Conservation (phyloP, 1,140 invertebrate species). For the Drosophila yakuba region DNA sequence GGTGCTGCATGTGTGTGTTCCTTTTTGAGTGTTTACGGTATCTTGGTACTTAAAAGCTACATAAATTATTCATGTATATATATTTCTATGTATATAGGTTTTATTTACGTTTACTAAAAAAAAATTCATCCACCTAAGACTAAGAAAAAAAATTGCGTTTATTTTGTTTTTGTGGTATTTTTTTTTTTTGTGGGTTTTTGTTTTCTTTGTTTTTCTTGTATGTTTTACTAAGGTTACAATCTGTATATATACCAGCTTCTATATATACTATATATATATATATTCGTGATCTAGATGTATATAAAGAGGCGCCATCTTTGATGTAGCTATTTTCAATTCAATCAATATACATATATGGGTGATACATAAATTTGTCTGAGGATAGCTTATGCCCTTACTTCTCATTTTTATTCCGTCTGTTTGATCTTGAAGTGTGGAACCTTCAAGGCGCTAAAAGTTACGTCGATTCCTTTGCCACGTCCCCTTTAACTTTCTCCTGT, state of each 20-base stretch:
- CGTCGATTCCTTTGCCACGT: slow-evolving; percentile 1
- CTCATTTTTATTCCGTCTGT: neutral
- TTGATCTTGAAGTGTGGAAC: neutral
- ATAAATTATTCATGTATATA: slow-evolving; percentile 69
- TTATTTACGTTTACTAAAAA: slow-evolving; percentile 77
- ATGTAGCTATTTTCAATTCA: slow-evolving; percentile 64
- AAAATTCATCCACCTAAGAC: slow-evolving; percentile 70
- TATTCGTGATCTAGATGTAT: slow-evolving; percentile 43
- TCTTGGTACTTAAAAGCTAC: slow-evolving; percentile 71
- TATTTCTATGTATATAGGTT: slow-evolving; percentile 51
- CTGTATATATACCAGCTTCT: slow-evolving; percentile 40
- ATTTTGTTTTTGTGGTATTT: slow-evolving; percentile 30
- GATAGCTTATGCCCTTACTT: neutral
- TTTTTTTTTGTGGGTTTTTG: slow-evolving; percentile 30
- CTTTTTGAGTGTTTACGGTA: slow-evolving; percentile 51
- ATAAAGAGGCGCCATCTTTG: slow-evolving; percentile 72
- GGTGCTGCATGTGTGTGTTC: slow-evolving; percentile 29
- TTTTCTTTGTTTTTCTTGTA: slow-evolving; percentile 12
- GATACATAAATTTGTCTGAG: slow-evolving; percentile 13
- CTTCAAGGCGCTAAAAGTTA: slow-evolving; percentile 5
- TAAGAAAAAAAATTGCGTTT: slow-evolving; percentile 73
- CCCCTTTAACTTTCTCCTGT: slow-evolving; percentile 2
- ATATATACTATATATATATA: slow-evolving; percentile 27
- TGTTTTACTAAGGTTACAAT: slow-evolving; percentile 59
- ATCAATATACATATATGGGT: slow-evolving; percentile 45